Evolutionary conservation across 2,797 vertebrate species (phyloP).

Genomic region (Malacoraja senta): DNA sequence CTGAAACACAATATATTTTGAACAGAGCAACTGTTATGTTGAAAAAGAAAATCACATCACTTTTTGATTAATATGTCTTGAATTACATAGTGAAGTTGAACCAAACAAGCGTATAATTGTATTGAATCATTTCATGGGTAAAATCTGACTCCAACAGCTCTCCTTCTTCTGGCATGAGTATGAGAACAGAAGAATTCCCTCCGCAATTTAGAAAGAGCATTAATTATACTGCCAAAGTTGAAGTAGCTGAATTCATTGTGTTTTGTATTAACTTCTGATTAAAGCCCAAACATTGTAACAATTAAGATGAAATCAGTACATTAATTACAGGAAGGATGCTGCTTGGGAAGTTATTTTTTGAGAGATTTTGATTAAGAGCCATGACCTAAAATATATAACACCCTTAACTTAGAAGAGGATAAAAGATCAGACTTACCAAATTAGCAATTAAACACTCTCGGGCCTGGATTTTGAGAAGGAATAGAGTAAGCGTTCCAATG

Average conservation of each 20-base stretch:
- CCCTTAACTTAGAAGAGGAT: not conserved
- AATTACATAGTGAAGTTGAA: not conserved
- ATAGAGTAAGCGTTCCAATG: not conserved
- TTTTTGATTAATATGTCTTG: not conserved
- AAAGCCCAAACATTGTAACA: not conserved
- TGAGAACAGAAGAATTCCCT: not conserved
- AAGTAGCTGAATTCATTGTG: not conserved
- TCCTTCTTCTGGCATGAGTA: not conserved
- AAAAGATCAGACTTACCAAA: not conserved
- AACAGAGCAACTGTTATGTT: not conserved
- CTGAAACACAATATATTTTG: not conserved
- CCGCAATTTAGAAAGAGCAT: constrained; percentile 6
- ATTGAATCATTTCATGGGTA: constrained; percentile 5
- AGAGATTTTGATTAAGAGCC: no score
- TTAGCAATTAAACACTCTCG: not conserved
- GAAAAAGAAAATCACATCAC: not conserved
- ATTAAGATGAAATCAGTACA: not conserved
- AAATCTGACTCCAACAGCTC: not conserved
- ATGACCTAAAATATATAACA: not conserved
- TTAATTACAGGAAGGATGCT: not conserved
- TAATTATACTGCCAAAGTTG: not conserved
- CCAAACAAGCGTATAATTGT: not conserved
- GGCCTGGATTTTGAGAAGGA: not conserved
- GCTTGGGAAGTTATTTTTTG: not conserved
- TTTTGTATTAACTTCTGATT: not conserved